These are phyloP conservation scores for Apodemus sylvaticus DNA, from an alignment of 2,113 vertebrate genomes.

Conservation along the genomic window DNA sequence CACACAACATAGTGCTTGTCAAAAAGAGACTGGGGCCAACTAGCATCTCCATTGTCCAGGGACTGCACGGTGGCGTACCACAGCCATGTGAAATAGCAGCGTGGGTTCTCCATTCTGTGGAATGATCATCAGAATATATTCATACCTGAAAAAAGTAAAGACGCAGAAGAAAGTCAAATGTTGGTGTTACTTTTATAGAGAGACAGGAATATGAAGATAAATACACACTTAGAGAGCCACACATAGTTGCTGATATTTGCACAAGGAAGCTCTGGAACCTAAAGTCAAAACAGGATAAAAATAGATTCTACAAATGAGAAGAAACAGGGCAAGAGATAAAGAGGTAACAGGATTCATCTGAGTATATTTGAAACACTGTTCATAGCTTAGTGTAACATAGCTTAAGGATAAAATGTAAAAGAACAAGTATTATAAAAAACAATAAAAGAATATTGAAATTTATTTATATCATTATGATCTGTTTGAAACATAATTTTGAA, in stretches of 20 bases:
- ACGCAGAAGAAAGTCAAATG: not conserved
- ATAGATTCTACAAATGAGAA: not conserved
- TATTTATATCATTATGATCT: not conserved
- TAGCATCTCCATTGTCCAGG: not conserved
- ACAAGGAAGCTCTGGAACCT: not conserved
- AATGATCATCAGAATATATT: not conserved
- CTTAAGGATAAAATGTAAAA: not conserved
- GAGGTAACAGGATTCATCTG: not conserved
- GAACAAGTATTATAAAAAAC: not conserved
- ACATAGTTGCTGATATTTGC: not conserved
- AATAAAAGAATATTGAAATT: not conserved
- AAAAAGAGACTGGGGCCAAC: not conserved
- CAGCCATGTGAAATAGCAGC: not conserved
- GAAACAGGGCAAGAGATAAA: not conserved
- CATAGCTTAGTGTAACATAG: not conserved
- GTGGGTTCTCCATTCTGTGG: not conserved
- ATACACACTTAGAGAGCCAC: not conserved
- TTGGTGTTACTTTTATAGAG: not conserved
- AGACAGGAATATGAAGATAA: not conserved
- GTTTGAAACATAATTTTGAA: conserved; percentile 35
- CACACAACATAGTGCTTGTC: not conserved
- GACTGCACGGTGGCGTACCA: not conserved
- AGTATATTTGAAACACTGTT: not conserved
- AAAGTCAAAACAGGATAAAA: not conserved
- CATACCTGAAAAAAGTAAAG: not conserved